Conservation (phyloP, 2,888 invertebrate species). For the Cheilosia vernalis region DNA sequence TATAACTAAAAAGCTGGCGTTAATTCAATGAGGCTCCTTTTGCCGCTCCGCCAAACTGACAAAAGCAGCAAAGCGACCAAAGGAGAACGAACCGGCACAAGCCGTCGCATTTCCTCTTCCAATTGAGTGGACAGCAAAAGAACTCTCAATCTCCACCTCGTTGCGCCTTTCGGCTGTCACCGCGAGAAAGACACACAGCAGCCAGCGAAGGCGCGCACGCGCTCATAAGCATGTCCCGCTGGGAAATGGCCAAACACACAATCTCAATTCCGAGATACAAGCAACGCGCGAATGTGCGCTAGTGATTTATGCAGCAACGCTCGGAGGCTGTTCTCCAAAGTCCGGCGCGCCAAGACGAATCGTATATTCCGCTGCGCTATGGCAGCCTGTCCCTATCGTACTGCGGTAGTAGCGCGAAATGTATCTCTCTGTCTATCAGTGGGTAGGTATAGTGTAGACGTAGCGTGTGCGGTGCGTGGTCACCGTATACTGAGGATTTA, state of each 20-base stretch:
- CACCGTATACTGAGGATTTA: constrained; percentile 64
- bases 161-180: constrained; percentile 72
- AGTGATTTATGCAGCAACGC: constrained; percentile 71
- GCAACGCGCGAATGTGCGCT: constrained; percentile 25
- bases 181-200: constrained; percentile 9
- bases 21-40: constrained; percentile 59
- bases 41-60: constrained; percentile 11
- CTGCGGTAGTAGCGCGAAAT: constrained; percentile 48
- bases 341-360: constrained; percentile 20
- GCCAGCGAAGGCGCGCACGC: constrained; percentile 68
- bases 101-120: constrained; percentile 38
- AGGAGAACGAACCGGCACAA: constrained; percentile 10
- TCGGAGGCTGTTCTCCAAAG: constrained; percentile 68
- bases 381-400: constrained; percentile 1
- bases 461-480: constrained; percentile 40
- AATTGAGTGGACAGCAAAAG: constrained; percentile 49
- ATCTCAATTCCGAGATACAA: constrained; percentile 36
- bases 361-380: too few relatives aligned
- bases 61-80: background rate
- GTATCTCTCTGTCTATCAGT: constrained; percentile 65
- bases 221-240: constrained; percentile 70
- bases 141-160: constrained; percentile 69
- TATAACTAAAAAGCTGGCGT: constrained; percentile 51
- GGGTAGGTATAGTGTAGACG: constrained; percentile 24
- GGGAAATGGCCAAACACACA: constrained; percentile 52